These are phyloP conservation scores for Vollenhovia emeryi DNA, from an alignment of 1,140 invertebrate species.

Conservation along the genomic window DNA sequence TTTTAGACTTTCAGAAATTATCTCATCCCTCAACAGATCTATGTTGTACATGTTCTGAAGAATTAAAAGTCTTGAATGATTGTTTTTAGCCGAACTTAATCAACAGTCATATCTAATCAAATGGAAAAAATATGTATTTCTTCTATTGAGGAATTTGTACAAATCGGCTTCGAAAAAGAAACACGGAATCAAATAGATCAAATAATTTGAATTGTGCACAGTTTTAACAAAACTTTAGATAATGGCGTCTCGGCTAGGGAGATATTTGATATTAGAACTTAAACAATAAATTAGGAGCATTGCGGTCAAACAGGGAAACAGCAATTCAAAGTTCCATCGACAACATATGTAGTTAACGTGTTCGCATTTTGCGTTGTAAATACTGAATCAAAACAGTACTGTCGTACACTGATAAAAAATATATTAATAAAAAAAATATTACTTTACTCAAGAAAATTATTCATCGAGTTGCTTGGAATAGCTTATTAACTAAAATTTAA, in stretches of 20 bases:
- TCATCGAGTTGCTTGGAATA: too few species aligned
- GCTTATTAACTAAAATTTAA: too few species aligned
- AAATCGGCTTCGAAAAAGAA: background rate
- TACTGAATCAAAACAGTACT: background rate
- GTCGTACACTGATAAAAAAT: background rate
- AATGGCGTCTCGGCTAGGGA: background rate
- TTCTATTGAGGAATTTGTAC: background rate
- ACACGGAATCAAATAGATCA: background rate
- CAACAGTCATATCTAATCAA: background rate
- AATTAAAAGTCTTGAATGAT: background rate
- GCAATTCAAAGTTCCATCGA: constrained; percentile 25
- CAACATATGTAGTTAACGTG: constrained; percentile 24
- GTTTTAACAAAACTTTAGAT: constrained; percentile 10
- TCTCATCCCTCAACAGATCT: background rate
- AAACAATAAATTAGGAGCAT: constrained; percentile 27
- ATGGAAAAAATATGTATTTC: background rate
- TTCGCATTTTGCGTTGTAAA: background rate
- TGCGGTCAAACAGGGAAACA: background rate
- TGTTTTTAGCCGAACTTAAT: background rate
- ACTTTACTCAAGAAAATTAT: too few species aligned
- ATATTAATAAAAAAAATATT: too few species aligned
- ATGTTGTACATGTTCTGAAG: background rate
- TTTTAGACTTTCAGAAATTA: background rate
- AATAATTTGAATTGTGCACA: background rate
- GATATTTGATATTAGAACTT: constrained; percentile 8